Conservation (phyloP, 2,797 vertebrate species). For the Sebastes hubbsi region DNA sequence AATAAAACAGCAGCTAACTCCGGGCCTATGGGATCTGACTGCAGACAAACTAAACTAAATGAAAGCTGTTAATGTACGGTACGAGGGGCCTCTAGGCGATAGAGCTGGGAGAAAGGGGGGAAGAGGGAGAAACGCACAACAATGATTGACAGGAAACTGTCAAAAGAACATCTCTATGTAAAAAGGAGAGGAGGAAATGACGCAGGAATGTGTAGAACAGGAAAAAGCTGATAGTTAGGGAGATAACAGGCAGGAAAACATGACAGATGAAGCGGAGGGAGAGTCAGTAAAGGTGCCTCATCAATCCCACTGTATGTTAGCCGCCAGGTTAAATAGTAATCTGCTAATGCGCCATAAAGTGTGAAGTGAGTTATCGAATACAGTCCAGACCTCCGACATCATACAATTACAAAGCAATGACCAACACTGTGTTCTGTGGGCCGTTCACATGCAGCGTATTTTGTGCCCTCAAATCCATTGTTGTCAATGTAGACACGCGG, state of each 20-base stretch:
- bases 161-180: constrained; percentile 33
- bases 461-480: rapidly evolving
- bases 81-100: constrained; percentile 27
- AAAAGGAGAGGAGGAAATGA: neutral
- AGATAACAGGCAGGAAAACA: constrained; percentile 9
- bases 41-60: constrained; percentile 47
- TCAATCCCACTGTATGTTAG: neutral
- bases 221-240: neutral
- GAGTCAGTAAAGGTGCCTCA: neutral
- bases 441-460: too few species aligned
- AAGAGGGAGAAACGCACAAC: neutral
- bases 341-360: neutral
- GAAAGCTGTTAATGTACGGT: constrained; percentile 40
- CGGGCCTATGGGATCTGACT: constrained; percentile 44
- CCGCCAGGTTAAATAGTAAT: neutral
- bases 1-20: constrained; percentile 59
- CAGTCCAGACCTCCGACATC: neutral
- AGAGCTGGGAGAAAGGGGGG: neutral
- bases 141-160: constrained; percentile 48
- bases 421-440: too few species aligned
- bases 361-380: neutral
- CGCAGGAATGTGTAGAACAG: constrained; percentile 3
- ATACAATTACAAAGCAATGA: too few species aligned
- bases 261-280: constrained; percentile 5
- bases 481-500: too few species aligned